Conservation (phyloP, 2,888 invertebrate genomes). For the Odontocerum albicorne region DNA sequence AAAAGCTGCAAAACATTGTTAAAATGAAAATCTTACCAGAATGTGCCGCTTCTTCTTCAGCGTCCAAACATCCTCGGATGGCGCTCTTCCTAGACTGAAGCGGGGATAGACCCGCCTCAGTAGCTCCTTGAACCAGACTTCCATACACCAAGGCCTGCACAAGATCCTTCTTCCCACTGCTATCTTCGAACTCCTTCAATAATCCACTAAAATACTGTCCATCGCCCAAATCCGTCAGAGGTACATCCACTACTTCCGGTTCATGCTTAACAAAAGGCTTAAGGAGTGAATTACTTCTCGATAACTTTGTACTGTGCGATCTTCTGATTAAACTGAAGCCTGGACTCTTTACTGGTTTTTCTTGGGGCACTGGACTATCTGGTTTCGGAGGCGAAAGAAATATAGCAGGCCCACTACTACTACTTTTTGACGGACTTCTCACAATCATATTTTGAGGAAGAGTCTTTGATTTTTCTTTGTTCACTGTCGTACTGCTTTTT, state of each 20-base stretch:
- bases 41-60: conserved; percentile 71
- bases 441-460: conserved; percentile 60
- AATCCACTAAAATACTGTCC: conserved; percentile 50
- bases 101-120: conserved; percentile 46
- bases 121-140: conserved; percentile 50
- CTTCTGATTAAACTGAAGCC: conserved; percentile 67
- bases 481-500: conserved; percentile 47
- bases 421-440: conserved; percentile 53
- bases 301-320: conserved; percentile 72
- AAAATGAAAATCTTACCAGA: too few species aligned
- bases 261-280: conserved; percentile 59
- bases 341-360: conserved; percentile 57
- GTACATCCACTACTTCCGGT: conserved; percentile 39
- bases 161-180: conserved; percentile 45
- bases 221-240: conserved; percentile 50
- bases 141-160: conserved; percentile 52
- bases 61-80: conserved; percentile 56
- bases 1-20: too few species aligned
- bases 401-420: conserved; percentile 53
- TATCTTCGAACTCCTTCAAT: conserved; percentile 40
- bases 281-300: conserved; percentile 65
- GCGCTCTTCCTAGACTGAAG: conserved; percentile 47
- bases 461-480: conserved; percentile 62
- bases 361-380: conserved; percentile 47
- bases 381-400: conserved; percentile 50